Evolutionary conservation across 2,113 vertebrate genomes (phyloP).

Genomic region (Pontoporia blainvillei): DNA sequence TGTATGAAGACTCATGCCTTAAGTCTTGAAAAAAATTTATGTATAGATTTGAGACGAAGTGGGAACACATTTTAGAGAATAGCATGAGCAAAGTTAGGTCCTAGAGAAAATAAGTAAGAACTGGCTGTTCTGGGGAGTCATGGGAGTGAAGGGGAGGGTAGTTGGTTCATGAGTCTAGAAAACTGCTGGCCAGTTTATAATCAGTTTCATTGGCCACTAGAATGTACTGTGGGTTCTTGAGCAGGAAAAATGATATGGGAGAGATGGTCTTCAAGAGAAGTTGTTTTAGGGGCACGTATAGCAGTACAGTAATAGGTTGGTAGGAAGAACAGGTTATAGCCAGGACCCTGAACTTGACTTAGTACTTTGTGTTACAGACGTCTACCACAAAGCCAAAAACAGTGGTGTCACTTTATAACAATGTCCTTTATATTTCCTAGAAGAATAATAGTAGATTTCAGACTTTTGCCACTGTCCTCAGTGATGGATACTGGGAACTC

Average conservation of each 20-base stretch:
- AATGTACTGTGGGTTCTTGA: not conserved
- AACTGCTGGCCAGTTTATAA: not conserved
- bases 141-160: not conserved
- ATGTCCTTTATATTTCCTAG: not conserved
- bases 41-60: not conserved
- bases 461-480: not conserved
- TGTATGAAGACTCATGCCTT: not conserved
- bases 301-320: not conserved
- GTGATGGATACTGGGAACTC: not conserved
- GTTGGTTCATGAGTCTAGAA: not conserved
- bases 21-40: not conserved
- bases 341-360: not conserved
- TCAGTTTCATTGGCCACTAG: not conserved
- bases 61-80: not conserved
- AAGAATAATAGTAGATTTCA: not conserved
- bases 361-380: not conserved
- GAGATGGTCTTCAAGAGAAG: not conserved
- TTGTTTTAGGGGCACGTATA: not conserved
- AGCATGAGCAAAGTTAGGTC: not conserved
- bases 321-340: not conserved
- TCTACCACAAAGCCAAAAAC: not conserved
- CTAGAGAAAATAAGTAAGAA: not conserved
- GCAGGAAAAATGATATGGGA: not conserved
- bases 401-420: not conserved
- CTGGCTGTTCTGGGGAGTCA: not conserved